phyloP scores from a whole-genome alignment of 2,888 invertebrate genomes.

The Hofmannophila pseudospretella region DNA sequence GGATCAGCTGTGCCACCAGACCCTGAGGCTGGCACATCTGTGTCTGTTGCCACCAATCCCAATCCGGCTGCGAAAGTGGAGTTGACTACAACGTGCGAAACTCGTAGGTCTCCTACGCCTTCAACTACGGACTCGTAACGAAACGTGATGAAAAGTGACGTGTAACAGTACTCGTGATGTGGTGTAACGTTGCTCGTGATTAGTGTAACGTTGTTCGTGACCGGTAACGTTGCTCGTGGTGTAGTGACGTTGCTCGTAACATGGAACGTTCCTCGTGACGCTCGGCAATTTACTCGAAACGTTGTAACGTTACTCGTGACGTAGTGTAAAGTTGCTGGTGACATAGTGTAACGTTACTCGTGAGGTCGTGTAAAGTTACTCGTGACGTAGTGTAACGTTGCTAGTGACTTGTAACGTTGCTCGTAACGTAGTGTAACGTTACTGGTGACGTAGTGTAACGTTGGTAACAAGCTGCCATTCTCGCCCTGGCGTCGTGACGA shows the following conservation, averaged over 20 bases:
- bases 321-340: too few relatives aligned
- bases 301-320: too few relatives aligned
- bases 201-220: too few relatives aligned
- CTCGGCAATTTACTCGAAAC: too few relatives aligned
- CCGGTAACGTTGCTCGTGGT: too few relatives aligned
- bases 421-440: neutral
- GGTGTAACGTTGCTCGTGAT: too few relatives aligned
- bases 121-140: constrained; percentile 22
- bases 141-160: constrained; percentile 5
- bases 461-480: neutral
- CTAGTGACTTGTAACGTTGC: too few relatives aligned
- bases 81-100: constrained; percentile 16
- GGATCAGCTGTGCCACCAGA: constrained; percentile 39
- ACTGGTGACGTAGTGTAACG: neutral
- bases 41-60: constrained; percentile 7
- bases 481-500: neutral
- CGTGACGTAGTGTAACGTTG: neutral
- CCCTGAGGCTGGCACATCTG: constrained; percentile 40
- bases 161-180: too few relatives aligned
- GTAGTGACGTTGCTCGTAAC: too few relatives aligned
- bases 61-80: constrained; percentile 10
- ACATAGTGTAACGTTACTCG: too few relatives aligned
- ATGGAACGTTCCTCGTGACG: neutral
- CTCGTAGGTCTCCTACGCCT: constrained; percentile 11
- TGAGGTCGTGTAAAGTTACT: too few relatives aligned